Conservation (phyloP, 2,888 invertebrate species). For the Pterobdella sp. region DNA sequence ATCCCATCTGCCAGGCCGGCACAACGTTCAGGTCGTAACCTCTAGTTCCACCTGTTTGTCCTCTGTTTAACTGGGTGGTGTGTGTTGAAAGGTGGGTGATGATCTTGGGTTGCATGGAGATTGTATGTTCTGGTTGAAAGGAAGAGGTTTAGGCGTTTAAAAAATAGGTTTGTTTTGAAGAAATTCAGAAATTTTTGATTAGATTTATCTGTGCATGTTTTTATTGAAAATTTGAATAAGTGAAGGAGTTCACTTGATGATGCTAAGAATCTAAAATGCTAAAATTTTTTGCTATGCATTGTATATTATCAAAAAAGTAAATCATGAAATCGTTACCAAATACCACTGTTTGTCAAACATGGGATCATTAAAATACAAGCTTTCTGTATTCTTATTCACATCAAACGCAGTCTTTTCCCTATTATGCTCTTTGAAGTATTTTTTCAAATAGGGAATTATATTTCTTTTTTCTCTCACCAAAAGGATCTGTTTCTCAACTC, state of each 20-base stretch:
- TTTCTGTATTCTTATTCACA: background rate
- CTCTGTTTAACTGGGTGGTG: slow-evolving; percentile 41
- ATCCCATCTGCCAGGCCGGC: slow-evolving; percentile 48
- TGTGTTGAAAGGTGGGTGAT: background rate
- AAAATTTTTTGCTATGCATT: background rate
- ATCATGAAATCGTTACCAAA: slow-evolving; percentile 40
- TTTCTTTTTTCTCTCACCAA: too few relatives aligned
- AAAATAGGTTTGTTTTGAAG: too few relatives aligned
- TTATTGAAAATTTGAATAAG: background rate
- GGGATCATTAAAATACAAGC: slow-evolving; percentile 41
- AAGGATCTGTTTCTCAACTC: too few relatives aligned
- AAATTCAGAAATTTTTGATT: too few relatives aligned
- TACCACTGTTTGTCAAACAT: slow-evolving; percentile 46
- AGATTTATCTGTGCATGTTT: background rate
- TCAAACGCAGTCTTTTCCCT: slow-evolving; percentile 37
- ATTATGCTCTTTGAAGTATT: too few relatives aligned
- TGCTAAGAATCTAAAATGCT: too few relatives aligned
- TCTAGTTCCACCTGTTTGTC: slow-evolving; percentile 44
- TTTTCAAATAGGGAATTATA: too few relatives aligned
- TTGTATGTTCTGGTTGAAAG: too few relatives aligned
- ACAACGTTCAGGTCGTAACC: slow-evolving; percentile 49
- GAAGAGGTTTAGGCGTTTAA: too few relatives aligned
- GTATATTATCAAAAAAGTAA: background rate
- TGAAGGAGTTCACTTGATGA: too few relatives aligned
- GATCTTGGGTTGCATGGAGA: too few relatives aligned